A percentile compares a stretch with the other conserved stretches of the same genome.
phyloP scores from a whole-genome alignment of 92 coral and sea anemone species.

The Phenganax marumi region DNA sequence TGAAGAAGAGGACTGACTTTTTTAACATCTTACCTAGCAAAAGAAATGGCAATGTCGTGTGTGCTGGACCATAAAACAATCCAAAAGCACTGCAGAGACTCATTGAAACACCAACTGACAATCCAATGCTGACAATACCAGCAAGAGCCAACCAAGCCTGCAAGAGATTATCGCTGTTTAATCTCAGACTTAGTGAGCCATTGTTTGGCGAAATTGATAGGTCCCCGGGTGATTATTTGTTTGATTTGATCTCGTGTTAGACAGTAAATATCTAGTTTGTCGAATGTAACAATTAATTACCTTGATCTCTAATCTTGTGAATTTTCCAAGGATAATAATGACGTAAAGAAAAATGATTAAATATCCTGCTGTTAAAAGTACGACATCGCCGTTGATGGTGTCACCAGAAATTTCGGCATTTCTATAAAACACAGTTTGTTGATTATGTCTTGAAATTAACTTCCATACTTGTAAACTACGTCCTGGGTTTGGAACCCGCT shows the following conservation, averaged over 20 bases:
- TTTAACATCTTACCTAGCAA: slow-evolving; percentile 71
- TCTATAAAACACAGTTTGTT: slow-evolving; percentile 34
- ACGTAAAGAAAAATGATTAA: slow-evolving; percentile 78
- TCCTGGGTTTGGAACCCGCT: not conserved
- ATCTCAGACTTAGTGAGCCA: too few relatives aligned
- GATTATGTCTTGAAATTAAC: not conserved
- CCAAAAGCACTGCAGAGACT: slow-evolving; percentile 97
- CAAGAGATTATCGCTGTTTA: not conserved
- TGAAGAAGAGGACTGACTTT: not conserved
- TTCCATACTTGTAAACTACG: not conserved
- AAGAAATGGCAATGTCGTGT: slow-evolving; percentile 83
- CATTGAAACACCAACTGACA: slow-evolving; percentile 93
- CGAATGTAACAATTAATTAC: slow-evolving; percentile 27
- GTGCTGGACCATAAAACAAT: slow-evolving; percentile 89
- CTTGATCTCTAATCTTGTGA: slow-evolving; percentile 84
- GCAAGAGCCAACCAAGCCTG: slow-evolving; percentile 87
- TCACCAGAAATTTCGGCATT: slow-evolving; percentile 55
- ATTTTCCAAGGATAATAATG: slow-evolving; percentile 77
- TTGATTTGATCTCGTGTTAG: not conserved
- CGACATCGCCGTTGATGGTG: slow-evolving; percentile 70
- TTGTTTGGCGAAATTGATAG: not conserved
- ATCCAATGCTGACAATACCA: slow-evolving; percentile 80
- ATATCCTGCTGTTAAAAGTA: slow-evolving; percentile 79
- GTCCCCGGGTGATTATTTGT: not conserved
- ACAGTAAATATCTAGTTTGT: too few relatives aligned